These are phyloP conservation scores for Numida meleagris DNA, from an alignment of 2,113 vertebrate species.

Conservation along the genomic window DNA sequence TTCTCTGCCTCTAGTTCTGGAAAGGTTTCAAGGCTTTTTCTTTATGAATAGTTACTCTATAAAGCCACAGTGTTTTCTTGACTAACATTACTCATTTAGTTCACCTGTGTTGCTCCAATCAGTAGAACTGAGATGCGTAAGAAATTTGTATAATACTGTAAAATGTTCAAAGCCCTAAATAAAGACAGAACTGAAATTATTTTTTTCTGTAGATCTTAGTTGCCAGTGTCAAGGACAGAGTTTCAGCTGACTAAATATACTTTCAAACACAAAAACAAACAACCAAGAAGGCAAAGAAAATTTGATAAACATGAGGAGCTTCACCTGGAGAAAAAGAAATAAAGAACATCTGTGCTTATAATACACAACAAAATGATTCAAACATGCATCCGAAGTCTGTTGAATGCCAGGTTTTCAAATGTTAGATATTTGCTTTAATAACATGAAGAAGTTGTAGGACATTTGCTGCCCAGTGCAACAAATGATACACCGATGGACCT, in stretches of 20 bases:
- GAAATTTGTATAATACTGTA: not conserved
- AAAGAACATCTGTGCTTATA: not conserved
- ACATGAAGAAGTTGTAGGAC: not conserved
- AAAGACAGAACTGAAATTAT: not conserved
- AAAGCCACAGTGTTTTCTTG: constrained; percentile 33
- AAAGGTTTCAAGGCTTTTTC: constrained; percentile 71
- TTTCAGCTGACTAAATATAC: not conserved
- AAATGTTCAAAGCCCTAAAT: constrained; percentile 1
- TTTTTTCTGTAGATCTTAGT: not conserved
- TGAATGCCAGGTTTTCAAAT: not conserved
- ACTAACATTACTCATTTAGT: constrained; percentile 30
- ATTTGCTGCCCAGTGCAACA: not conserved
- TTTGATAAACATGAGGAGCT: not conserved
- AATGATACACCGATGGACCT: not conserved
- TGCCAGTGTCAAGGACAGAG: not conserved
- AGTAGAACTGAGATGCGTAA: not conserved
- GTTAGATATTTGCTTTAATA: not conserved
- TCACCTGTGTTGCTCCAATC: constrained; percentile 10
- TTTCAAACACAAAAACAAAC: not conserved
- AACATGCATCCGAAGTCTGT: not conserved
- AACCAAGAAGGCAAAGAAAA: not conserved
- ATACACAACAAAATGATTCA: not conserved
- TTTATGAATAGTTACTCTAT: constrained; percentile 54
- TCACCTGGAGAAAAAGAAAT: not conserved
- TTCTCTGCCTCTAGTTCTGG: constrained; percentile 65